phyloP scores from a whole-genome alignment of 2,797 vertebrate species.

The Catostomus latipinnis region DNA sequence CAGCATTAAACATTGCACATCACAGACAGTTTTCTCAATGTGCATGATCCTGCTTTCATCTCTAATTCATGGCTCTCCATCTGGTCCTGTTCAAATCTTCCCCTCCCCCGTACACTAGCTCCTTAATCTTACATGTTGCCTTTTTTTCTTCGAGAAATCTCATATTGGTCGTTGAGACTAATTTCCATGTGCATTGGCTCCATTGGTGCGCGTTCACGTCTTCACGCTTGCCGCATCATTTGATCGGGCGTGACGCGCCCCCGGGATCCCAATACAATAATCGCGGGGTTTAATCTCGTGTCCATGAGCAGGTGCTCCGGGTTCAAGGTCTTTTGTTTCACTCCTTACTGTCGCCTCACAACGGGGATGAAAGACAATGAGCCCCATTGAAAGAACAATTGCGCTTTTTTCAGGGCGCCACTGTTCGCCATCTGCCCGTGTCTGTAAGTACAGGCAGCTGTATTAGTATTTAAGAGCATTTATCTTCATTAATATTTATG shows the following conservation, averaged over 20 bases:
- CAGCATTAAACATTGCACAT: neutral
- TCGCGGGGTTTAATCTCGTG: slow-evolving; percentile 50
- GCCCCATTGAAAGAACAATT: slow-evolving; percentile 53
- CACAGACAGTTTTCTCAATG: neutral
- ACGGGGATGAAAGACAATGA: slow-evolving; percentile 58
- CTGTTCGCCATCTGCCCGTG: slow-evolving; percentile 60
- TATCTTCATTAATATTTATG: slow-evolving; percentile 33
- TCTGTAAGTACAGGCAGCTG: slow-evolving; percentile 60
- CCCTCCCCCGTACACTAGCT: slow-evolving; percentile 45
- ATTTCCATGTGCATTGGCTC: slow-evolving; percentile 54
- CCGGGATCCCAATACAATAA: slow-evolving; percentile 50
- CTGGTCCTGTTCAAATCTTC: slow-evolving; percentile 47
- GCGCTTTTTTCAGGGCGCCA: slow-evolving; percentile 53
- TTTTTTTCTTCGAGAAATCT: slow-evolving; percentile 31
- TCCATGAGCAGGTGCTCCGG: slow-evolving; percentile 60
- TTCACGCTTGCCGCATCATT: slow-evolving; percentile 50
- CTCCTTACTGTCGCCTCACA: slow-evolving; percentile 53
- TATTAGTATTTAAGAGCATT: slow-evolving; percentile 25
- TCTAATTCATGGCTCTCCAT: slow-evolving; percentile 61
- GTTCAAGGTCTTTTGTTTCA: slow-evolving; percentile 62
- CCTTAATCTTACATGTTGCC: slow-evolving; percentile 42
- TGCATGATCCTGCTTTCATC: slow-evolving; percentile 49
- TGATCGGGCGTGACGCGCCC: slow-evolving; percentile 56
- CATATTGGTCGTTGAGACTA: slow-evolving; percentile 44
- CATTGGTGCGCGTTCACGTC: slow-evolving; percentile 37